Conservation (phyloP, 2,888 invertebrate species). For the Campopleginae sp. region DNA sequence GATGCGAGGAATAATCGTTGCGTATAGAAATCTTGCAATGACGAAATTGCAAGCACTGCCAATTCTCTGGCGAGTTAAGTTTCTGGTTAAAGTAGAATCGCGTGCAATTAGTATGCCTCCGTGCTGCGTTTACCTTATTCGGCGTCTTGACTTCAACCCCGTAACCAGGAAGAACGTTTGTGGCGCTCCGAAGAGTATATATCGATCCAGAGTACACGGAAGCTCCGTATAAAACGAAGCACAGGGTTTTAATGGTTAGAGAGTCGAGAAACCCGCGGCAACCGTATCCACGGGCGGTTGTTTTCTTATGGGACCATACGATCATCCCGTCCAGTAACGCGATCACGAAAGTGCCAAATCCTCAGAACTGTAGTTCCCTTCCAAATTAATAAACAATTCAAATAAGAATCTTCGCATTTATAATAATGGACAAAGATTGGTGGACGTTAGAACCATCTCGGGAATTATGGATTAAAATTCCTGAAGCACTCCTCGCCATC, state of each 20-base stretch:
- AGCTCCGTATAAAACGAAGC: constrained; percentile 54
- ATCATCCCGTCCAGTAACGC: constrained; percentile 34
- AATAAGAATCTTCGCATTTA: not conserved
- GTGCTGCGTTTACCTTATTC: constrained; percentile 23
- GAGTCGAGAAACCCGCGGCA: constrained; percentile 75
- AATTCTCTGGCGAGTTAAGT: constrained; percentile 2
- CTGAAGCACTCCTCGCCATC: constrained; percentile 86
- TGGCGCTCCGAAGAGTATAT: constrained; percentile 55
- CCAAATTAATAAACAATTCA: not conserved
- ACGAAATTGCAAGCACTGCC: not conserved
- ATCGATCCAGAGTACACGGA: constrained; percentile 69
- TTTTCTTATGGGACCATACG: constrained; percentile 71
- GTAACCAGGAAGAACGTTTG: constrained; percentile 63
- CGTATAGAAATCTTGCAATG: not conserved
- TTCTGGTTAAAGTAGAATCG: constrained; percentile 16
- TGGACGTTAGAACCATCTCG: constrained; percentile 79
- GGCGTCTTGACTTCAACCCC: constrained; percentile 52
- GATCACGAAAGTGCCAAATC: constrained; percentile 36
- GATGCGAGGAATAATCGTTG: not conserved
- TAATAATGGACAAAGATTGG: constrained; percentile 81
- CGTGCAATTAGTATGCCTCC: constrained; percentile 53
- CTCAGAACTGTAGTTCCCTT: not conserved
- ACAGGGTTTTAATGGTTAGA: constrained; percentile 62
- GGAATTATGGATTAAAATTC: constrained; percentile 80
- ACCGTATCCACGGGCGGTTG: constrained; percentile 79